A percentile compares a stretch with the other conserved stretches of the same genome.
Evolutionary conservation across 2,888 invertebrate species (phyloP).

Genomic region (Hipparchia sbordonii): DNA sequence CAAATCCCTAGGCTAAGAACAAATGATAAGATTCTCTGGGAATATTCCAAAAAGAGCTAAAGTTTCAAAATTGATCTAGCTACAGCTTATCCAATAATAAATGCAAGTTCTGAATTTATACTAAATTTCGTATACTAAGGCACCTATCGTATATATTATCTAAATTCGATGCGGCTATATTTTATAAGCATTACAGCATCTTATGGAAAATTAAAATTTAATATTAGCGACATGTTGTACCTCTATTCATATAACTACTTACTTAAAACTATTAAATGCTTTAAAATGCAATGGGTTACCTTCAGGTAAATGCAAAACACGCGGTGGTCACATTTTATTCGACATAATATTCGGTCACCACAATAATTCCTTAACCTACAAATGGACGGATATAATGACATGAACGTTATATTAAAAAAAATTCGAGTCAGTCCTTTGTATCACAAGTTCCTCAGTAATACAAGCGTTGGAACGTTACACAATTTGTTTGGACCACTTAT

Average conservation of each 20-base stretch:
- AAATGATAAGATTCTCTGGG: conserved; percentile 57
- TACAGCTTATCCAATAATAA: conserved; percentile 56
- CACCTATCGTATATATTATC: conserved; percentile 37
- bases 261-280: conserved; percentile 64
- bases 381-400: conserved; percentile 40
- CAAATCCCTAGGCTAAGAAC: conserved; percentile 47
- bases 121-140: conserved; percentile 37
- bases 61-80: conserved; percentile 39
- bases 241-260: conserved; percentile 43
- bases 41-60: conserved; percentile 69
- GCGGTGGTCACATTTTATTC: conserved; percentile 67
- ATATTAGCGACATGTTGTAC: conserved; percentile 38
- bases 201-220: conserved; percentile 27
- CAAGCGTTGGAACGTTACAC: conserved; percentile 42
- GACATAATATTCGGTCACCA: conserved; percentile 35
- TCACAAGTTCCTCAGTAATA: conserved; percentile 64
- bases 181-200: conserved; percentile 42
- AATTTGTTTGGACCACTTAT: conserved; percentile 41
- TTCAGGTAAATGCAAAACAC: conserved; percentile 72
- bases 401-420: conserved; percentile 39
- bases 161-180: conserved; percentile 50
- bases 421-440: conserved; percentile 70
- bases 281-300: conserved; percentile 75
- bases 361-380: conserved; percentile 29
- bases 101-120: conserved; percentile 61